Evolutionary conservation across 2,888 invertebrate genomes (phyloP).

Genomic region (Drosophila histrio): DNA sequence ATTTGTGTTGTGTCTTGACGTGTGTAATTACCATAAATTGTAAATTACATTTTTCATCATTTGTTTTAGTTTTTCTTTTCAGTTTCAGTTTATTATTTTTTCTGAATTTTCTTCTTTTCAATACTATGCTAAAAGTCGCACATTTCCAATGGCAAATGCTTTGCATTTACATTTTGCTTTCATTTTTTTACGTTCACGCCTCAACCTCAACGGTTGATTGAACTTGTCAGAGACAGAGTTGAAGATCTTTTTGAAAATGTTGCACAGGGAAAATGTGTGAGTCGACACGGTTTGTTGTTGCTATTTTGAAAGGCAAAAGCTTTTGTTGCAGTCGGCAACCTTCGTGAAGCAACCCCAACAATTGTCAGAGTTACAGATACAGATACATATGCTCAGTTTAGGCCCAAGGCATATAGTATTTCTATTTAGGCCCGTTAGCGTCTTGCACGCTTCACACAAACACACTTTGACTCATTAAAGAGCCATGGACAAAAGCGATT

Average conservation of each 20-base stretch:
- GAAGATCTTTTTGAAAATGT: conserved; percentile 23
- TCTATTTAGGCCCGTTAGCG: conserved; percentile 59
- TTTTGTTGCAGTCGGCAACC: conserved; percentile 52
- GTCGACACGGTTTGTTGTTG: conserved; percentile 7
- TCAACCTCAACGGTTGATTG: conserved; percentile 75
- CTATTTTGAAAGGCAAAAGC: conserved; percentile 56
- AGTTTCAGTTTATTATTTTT: conserved; percentile 7
- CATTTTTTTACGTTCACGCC: conserved; percentile 66
- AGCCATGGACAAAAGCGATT: conserved; percentile 39
- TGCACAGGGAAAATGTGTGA: conserved; percentile 34
- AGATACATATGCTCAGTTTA: conserved; percentile 39
- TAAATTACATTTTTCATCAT: conserved; percentile 66
- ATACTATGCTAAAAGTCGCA: conserved; percentile 74
- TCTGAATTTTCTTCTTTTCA: conserved; percentile 23
- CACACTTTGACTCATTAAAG: conserved; percentile 40
- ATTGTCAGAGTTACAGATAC: conserved; percentile 9
- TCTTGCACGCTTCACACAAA: conserved; percentile 53
- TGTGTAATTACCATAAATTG: conserved; percentile 76
- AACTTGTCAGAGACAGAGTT: conserved; percentile 62
- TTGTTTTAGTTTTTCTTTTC: conserved; percentile 11
- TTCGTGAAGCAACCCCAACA: conserved; percentile 13
- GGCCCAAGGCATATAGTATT: conserved; percentile 23
- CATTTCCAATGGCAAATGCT: conserved; percentile 69
- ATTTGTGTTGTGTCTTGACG: conserved; percentile 55
- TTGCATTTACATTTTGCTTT: conserved; percentile 67